phyloP scores from a whole-genome alignment of 2,113 vertebrate species.

The Malurus alboscapulatus region DNA sequence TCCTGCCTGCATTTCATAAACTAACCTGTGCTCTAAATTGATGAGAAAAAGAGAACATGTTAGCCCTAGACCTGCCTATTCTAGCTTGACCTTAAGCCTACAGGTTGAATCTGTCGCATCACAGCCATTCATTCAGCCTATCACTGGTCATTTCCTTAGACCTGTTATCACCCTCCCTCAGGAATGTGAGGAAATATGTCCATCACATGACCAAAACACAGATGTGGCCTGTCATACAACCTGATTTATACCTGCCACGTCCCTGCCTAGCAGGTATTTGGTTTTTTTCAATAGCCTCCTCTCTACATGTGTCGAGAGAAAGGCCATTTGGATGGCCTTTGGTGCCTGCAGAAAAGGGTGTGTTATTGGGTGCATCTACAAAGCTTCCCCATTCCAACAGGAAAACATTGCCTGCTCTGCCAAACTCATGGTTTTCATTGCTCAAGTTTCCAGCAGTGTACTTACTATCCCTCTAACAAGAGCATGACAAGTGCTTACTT shows the following conservation, averaged over 20 bases:
- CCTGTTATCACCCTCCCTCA: background rate
- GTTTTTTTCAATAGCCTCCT: background rate
- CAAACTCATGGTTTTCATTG: background rate
- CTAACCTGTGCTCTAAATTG: constrained; percentile 10
- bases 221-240: background rate
- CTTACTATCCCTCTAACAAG: background rate
- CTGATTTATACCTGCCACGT: background rate
- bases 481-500: background rate
- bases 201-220: background rate
- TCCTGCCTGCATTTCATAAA: constrained; percentile 30
- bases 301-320: fast-evolving
- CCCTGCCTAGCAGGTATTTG: background rate
- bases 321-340: background rate
- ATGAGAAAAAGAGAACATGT: background rate
- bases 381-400: background rate
- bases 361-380: background rate
- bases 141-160: background rate
- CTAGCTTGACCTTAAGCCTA: background rate
- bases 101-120: background rate
- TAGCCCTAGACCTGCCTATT: background rate
- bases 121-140: background rate
- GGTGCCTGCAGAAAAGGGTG: background rate
- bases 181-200: background rate
- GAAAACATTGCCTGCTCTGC: background rate
- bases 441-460: background rate